A percentile compares a stretch with the other conserved stretches of the same genome.
These are phyloP conservation scores for Rapana venosa DNA, from an alignment of 2,888 invertebrate genomes.

Conservation along the genomic window DNA sequence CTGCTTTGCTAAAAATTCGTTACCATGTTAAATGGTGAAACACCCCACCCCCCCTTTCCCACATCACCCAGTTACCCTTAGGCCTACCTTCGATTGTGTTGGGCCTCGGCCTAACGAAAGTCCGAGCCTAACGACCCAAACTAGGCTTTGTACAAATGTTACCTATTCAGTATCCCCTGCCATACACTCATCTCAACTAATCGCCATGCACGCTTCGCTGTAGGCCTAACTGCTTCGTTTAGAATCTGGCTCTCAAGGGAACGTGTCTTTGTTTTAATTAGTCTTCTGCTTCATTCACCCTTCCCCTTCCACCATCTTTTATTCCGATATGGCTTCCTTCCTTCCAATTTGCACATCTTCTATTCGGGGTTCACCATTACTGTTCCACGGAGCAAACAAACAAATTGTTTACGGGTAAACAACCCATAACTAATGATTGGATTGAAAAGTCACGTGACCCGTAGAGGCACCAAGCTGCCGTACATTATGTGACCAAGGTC, in stretches of 20 bases:
- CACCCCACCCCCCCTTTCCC: too few relatives aligned
- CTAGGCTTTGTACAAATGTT: too few relatives aligned
- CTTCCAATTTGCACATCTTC: conserved; percentile 59
- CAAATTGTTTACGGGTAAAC: conserved; percentile 74
- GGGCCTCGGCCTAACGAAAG: too few relatives aligned
- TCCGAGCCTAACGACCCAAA: too few relatives aligned
- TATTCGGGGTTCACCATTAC: conserved; percentile 69
- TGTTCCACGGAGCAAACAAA: conserved; percentile 73
- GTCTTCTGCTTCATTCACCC: conserved; percentile 33
- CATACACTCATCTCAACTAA: too few relatives aligned
- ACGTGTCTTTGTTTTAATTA: background rate
- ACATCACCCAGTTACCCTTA: too few relatives aligned
- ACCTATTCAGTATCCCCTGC: too few relatives aligned
- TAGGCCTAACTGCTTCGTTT: too few relatives aligned
- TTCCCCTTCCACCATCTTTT: conserved; percentile 58
- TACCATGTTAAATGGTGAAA: too few relatives aligned
- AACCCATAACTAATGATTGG: conserved; percentile 71
- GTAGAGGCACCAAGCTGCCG: conserved; percentile 54
- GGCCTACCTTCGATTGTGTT: too few relatives aligned
- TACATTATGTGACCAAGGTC: conserved; percentile 54
- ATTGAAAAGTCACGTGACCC: conserved; percentile 70
- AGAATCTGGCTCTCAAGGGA: conserved; percentile 27
- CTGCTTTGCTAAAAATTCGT: too few relatives aligned
- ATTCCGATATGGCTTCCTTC: conserved; percentile 71
- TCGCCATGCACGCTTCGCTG: too few relatives aligned